Conservation (phyloP, 2,888 invertebrate genomes). For the Ennomos erosarius region DNA sequence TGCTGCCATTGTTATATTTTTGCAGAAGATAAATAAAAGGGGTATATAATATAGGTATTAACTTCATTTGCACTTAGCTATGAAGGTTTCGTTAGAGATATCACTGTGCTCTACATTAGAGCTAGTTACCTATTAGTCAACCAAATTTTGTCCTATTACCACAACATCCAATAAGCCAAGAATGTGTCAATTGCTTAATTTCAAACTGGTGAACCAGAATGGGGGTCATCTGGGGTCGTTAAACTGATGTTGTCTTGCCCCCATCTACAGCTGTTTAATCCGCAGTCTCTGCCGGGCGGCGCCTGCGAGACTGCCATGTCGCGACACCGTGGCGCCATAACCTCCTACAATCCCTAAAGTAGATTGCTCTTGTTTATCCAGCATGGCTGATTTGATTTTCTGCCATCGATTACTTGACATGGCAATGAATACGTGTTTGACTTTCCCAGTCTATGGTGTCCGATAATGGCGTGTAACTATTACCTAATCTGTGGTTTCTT, state of each 20-base stretch:
- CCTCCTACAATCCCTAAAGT: slow-evolving; percentile 35
- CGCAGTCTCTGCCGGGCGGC: slow-evolving; percentile 53
- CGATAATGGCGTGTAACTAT: background rate
- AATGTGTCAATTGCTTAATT: slow-evolving; percentile 30
- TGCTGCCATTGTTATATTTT: no score
- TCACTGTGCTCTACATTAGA: no score
- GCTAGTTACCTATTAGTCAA: no score
- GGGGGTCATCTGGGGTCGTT: slow-evolving; percentile 50
- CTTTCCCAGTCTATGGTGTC: slow-evolving; percentile 3
- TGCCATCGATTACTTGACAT: slow-evolving; percentile 10
- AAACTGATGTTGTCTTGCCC: slow-evolving; percentile 51
- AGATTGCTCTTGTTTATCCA: slow-evolving; percentile 35
- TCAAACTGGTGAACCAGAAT: slow-evolving; percentile 33
- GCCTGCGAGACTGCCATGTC: slow-evolving; percentile 65
- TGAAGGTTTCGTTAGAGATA: no score
- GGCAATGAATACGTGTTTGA: slow-evolving; percentile 9
- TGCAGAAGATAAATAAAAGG: no score
- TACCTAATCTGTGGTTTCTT: slow-evolving; percentile 1
- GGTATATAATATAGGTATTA: no score
- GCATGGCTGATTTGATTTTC: slow-evolving; percentile 23
- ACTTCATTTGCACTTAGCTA: no score
- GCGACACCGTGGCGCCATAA: slow-evolving; percentile 66
- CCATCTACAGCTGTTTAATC: slow-evolving; percentile 54
- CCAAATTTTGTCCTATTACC: no score
- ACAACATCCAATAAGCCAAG: no score